These are phyloP conservation scores for Hesperia comma DNA, from an alignment of 2,888 invertebrate species.

Conservation along the genomic window DNA sequence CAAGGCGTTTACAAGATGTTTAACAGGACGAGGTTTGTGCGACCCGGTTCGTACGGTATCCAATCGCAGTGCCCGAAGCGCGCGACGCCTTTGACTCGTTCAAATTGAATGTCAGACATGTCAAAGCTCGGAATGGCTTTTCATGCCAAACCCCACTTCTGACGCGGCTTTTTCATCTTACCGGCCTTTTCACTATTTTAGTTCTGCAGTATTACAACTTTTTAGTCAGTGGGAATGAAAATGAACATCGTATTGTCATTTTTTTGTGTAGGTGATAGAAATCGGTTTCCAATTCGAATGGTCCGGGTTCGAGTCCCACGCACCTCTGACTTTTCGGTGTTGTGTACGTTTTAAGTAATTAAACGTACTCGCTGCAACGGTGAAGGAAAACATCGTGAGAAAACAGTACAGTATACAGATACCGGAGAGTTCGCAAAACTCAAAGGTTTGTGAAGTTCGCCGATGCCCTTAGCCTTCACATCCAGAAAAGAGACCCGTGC, in stretches of 20 bases:
- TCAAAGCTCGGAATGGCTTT: conserved; percentile 32
- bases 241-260: not conserved
- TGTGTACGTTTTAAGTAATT: no score
- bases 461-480: no score
- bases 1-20: conserved; percentile 11
- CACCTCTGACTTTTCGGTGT: no score
- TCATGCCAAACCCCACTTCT: conserved; percentile 32
- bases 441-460: no score
- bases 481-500: no score
- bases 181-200: conserved; percentile 1
- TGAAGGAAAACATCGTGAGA: no score
- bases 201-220: not conserved
- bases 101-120: conserved; percentile 35
- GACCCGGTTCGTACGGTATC: not conserved
- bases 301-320: no score
- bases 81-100: conserved; percentile 28
- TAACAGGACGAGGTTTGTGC: conserved; percentile 8
- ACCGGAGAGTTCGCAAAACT: no score
- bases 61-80: conserved; percentile 5
- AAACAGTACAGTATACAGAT: no score
- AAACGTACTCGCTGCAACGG: no score
- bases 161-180: conserved; percentile 28
- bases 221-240: not conserved
- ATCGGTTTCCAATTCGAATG: no score
- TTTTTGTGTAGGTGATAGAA: no score